Evolutionary conservation across 2,797 vertebrate species (phyloP), one percentile per base, ranked within the genome.

Genomic region (Odontamblyopus lacepedii): DNA sequence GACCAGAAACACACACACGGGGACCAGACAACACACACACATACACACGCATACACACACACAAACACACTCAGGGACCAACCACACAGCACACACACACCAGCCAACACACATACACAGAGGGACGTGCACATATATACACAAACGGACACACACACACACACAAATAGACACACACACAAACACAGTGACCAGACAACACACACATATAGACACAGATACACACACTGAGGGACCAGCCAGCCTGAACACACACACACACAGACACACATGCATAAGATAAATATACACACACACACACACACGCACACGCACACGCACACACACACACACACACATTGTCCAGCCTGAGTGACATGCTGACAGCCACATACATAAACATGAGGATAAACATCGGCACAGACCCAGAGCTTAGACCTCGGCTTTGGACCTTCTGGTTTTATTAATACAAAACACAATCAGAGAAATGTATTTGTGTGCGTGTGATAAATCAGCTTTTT

Each of bases 311-410:
- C 76, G 69, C 38, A 63, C 59, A 74, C 64, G 60, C 77, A 9
- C 35, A 62, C 56, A 72, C 76, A 72, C 69, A 83, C 87, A 71
- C 77, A 89, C 80, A 86, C 32, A 35, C 32, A 75, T 83, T 89
- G 86, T 86, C 84, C 81, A 78, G 19, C 61, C 77, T 80, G 81
- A 68, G 60, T 90, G 91, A 90, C 84, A 90, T 16, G 68, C 70
- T 81, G 85, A 88, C 89, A 86, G 62, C 78, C 30, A 23, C 68
- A 87, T 82, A 76, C 66, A 86, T 86, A 75, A 66, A 67, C 80
- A 80, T 78, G 29, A 38, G 67, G 70, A 35, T 12, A 53, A 67
- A 67, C 8, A 9, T 38, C 35, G 35, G 35, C 35, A 9, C 35
- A 38, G 2, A 38, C 35, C 35, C 35, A 9, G 35, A 38, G 35